Conservation (phyloP, 2,113 vertebrate genomes). For the Lophotis ruficrista region DNA sequence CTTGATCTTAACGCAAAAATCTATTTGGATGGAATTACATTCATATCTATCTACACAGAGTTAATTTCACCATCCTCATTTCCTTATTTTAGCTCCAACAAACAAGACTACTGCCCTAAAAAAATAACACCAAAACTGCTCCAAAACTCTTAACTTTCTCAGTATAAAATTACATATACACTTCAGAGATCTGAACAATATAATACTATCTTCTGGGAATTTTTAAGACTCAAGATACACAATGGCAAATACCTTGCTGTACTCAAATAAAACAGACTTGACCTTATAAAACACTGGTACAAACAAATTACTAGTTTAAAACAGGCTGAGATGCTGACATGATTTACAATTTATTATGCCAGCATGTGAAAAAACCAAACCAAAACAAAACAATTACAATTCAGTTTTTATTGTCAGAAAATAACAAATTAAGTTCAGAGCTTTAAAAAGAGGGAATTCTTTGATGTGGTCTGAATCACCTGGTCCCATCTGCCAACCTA, state of each 20-base stretch:
- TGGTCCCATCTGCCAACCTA: conserved; percentile 59
- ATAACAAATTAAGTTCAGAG: conserved; percentile 62
- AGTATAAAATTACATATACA: neutral
- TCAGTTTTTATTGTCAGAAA: conserved; percentile 60
- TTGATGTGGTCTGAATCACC: conserved; percentile 71
- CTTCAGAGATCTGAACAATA: neutral
- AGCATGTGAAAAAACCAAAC: neutral
- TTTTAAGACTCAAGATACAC: neutral
- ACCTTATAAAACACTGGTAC: conserved; percentile 18
- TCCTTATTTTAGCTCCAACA: neutral
- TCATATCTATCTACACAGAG: neutral
- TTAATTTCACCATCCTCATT: neutral
- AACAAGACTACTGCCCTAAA: neutral
- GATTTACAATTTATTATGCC: conserved; percentile 39
- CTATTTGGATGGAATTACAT: neutral
- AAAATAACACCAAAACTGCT: neutral
- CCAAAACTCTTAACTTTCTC: neutral
- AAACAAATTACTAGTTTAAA: neutral
- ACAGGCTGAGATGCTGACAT: conserved; percentile 29
- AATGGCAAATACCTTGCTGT: neutral
- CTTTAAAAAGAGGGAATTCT: conserved; percentile 48
- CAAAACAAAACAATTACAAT: conserved; percentile 10
- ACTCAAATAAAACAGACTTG: conserved; percentile 3
- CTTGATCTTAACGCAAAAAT: neutral
- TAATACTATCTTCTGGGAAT: neutral